Conservation (phyloP, 1,140 invertebrate species). For the Pachypsylla venusta region DNA sequence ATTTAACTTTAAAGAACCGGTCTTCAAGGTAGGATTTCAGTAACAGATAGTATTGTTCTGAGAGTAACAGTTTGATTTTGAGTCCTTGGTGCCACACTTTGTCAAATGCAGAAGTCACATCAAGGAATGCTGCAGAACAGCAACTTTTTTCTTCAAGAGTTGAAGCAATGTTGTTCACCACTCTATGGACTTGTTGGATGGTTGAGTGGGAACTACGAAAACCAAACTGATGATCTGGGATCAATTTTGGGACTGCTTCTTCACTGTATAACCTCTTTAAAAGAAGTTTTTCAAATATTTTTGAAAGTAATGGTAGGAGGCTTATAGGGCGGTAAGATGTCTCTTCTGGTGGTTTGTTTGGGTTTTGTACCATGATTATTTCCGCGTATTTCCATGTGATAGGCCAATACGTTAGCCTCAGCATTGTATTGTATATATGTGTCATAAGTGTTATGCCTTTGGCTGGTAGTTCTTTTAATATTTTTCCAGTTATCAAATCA, state of each 20-base stretch:
- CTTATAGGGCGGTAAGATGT: slow-evolving; percentile 27
- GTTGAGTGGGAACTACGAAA: slow-evolving; percentile 27
- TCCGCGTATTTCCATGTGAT: slow-evolving; percentile 28
- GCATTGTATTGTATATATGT: slow-evolving; percentile 8
- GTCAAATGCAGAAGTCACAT: slow-evolving; percentile 24
- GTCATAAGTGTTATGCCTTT: slow-evolving; percentile 4
- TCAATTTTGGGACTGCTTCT: slow-evolving; percentile 17
- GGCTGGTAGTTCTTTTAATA: background rate
- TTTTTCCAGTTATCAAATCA: slow-evolving; percentile 7
- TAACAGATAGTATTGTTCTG: background rate
- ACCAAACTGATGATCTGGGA: slow-evolving; percentile 28
- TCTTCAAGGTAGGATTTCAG: slow-evolving; percentile 12
- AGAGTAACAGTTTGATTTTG: slow-evolving; percentile 2
- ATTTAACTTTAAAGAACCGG: slow-evolving; percentile 10
- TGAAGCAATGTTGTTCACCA: slow-evolving; percentile 15
- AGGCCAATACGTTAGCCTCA: background rate
- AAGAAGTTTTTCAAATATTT: slow-evolving; percentile 26
- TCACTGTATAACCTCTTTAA: slow-evolving; percentile 20
- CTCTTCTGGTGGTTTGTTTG: slow-evolving; percentile 24
- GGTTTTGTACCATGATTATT: slow-evolving; percentile 26
- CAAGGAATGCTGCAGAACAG: slow-evolving; percentile 21
- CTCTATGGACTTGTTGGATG: slow-evolving; percentile 23
- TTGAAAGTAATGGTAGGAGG: slow-evolving; percentile 25
- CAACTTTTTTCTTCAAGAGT: slow-evolving; percentile 18
- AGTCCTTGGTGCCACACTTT: slow-evolving; percentile 28